Evolutionary conservation across 2,888 invertebrate genomes (phyloP), one percentile per base, ranked within the genome.

Genomic region (Drosophila peninsularis): DNA sequence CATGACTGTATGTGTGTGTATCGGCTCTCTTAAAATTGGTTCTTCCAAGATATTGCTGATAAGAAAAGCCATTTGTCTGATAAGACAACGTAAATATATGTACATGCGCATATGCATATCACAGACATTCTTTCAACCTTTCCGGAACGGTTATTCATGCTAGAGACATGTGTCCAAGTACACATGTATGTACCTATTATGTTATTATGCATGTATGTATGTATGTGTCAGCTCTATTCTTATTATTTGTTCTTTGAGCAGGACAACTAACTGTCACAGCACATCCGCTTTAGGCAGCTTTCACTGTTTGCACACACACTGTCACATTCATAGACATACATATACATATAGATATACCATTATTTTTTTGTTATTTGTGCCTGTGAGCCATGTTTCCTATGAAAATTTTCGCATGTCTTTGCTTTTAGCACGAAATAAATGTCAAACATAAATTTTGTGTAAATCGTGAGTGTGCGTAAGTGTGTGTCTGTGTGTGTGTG

Each of bases 41-140:
- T 76, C 60, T 79, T 85, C 56, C 62, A 80, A 88, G 82, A 88
- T 74, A 82, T 82, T 75, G 49, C 84, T 78, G 81, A 82, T 82
- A 82, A 78, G 71, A 71, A 58, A 57, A 55, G 34, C 45, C 55
- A 71, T 67, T 75, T 73, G 69, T 53, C 71, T 76, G 82, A 82
- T 82, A 80, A 80, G 65, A 71, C 75, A 78, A 58, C 37, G 50
- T 24, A 52, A 17, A 41, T 41, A 55, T 39, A 60, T 24, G 19
- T 50, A 71, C 30, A 24, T 50, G 70, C 34, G 42, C 61, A 47
- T 65, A 65, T 57, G 63, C 65, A 71, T 67, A 66, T 62, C 68
- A 66, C 24, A 57, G 55, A 53, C 56, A 66, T 53, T 66, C 70
- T 13, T 47, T 41, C 10, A 68, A 63, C 62, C 58, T 78, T 77